phyloP scores from a whole-genome alignment of 2,113 vertebrate genomes.

The Sylvilagus bachmani region DNA sequence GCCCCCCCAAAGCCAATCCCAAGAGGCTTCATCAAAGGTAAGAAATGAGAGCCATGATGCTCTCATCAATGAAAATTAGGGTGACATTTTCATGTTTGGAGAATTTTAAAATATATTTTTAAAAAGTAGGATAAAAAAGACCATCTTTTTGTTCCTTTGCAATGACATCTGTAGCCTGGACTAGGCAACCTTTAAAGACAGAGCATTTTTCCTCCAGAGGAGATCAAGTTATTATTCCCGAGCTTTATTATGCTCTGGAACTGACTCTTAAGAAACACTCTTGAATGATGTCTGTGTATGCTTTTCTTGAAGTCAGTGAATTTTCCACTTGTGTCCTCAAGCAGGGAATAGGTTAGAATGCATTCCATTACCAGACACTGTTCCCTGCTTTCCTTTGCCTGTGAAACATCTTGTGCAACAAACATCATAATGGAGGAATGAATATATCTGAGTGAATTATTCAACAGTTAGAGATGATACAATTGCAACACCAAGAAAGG shows the following conservation, averaged over 20 bases:
- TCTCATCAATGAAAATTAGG: slow-evolving; percentile 60
- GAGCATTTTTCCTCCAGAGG: slow-evolving; percentile 16
- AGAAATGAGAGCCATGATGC: background rate
- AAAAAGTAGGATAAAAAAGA: background rate
- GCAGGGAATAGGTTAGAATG: slow-evolving; percentile 35
- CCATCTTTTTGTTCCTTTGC: background rate
- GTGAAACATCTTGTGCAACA: slow-evolving; percentile 47
- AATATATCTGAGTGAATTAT: slow-evolving; percentile 69
- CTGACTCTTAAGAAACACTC: slow-evolving; percentile 38
- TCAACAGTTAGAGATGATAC: slow-evolving; percentile 76
- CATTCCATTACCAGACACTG: slow-evolving; percentile 58
- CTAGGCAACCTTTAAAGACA: slow-evolving; percentile 19
- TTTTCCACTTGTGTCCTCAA: slow-evolving; percentile 67
- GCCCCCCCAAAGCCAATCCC: background rate
- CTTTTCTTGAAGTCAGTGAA: slow-evolving; percentile 65
- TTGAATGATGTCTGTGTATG: slow-evolving; percentile 62
- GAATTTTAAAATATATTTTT: slow-evolving; percentile 61
- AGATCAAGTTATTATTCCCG: background rate
- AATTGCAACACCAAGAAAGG: slow-evolving; percentile 36
- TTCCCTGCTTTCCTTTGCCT: slow-evolving; percentile 45
- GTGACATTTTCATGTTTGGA: slow-evolving; percentile 57
- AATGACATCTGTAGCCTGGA: slow-evolving; percentile 36
- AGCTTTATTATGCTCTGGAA: background rate
- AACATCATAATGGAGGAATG: slow-evolving; percentile 52
- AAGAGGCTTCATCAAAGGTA: slow-evolving; percentile 42